Percentiles rank a stretch among this genome's conserved stretches.
phyloP scores from a whole-genome alignment of 37 sponge, comb jelly and placozoan genomes.

The Hexactinellida sp. region DNA sequence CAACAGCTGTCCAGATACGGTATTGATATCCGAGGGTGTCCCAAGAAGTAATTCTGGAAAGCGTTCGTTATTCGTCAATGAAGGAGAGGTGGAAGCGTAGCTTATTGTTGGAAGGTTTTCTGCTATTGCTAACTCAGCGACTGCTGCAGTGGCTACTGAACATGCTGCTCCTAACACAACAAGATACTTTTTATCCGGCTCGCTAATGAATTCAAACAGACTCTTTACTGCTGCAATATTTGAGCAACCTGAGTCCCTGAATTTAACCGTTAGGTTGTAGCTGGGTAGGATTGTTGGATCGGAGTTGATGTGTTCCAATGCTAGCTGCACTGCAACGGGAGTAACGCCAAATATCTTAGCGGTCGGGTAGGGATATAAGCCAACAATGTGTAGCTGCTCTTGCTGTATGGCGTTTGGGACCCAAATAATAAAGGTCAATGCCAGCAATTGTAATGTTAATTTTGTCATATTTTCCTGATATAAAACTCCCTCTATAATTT shows the following conservation, averaged over 20 bases:
- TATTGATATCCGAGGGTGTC: background rate
- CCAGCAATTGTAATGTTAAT: no score
- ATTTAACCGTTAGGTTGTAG: background rate
- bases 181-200: background rate
- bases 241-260: background rate
- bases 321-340: background rate
- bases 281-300: background rate
- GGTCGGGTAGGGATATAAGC: background rate
- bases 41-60: background rate
- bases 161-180: background rate
- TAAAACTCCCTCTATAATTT: no score
- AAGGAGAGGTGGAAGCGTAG: background rate
- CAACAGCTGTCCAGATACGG: background rate
- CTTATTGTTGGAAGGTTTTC: background rate
- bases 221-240: background rate
- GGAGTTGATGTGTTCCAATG: background rate
- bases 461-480: no score
- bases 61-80: background rate
- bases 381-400: background rate
- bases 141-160: background rate
- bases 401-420: no score
- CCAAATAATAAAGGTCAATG: no score
- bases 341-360: background rate
- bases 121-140: background rate
- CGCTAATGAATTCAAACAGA: background rate